phyloP scores from a whole-genome alignment of 2,113 vertebrate species.

The Oryzias curvinotus region DNA sequence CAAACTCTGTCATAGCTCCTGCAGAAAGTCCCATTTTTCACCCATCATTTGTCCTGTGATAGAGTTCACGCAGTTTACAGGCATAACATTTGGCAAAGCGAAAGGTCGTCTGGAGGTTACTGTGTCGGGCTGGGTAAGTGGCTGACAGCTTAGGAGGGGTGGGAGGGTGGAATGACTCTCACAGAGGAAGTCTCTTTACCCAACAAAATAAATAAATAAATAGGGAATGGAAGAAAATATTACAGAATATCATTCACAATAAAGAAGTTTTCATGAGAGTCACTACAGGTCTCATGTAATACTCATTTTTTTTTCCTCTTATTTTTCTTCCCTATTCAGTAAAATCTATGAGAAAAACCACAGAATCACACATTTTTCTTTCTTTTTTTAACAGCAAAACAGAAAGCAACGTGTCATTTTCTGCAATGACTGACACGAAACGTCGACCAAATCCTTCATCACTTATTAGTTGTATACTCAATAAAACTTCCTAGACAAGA shows the following conservation, averaged over 20 bases:
- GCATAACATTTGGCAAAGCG: constrained; percentile 60
- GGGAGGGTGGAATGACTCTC: constrained; percentile 38
- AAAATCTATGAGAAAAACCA: neutral
- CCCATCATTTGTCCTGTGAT: constrained; percentile 36
- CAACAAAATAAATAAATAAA: constrained; percentile 27
- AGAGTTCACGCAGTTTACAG: constrained; percentile 69
- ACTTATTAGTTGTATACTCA: too few species aligned
- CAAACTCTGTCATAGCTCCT: constrained; percentile 24
- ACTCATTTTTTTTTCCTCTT: neutral
- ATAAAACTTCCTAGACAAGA: too few species aligned
- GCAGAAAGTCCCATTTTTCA: constrained; percentile 32
- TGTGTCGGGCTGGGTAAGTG: constrained; percentile 68
- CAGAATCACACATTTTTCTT: neutral
- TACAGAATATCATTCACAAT: constrained; percentile 18
- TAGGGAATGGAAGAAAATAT: neutral
- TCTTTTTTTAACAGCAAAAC: neutral
- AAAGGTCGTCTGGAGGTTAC: constrained; percentile 75
- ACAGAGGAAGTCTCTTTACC: constrained; percentile 36
- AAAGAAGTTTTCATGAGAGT: neutral
- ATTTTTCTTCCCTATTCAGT: neutral
- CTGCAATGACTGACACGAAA: neutral
- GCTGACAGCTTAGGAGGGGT: constrained; percentile 49
- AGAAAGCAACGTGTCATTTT: neutral
- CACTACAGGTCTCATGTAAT: too few species aligned
- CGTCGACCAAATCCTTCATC: too few species aligned